Conservation (phyloP, 2,113 vertebrate species). For the Platysteira castanea region DNA sequence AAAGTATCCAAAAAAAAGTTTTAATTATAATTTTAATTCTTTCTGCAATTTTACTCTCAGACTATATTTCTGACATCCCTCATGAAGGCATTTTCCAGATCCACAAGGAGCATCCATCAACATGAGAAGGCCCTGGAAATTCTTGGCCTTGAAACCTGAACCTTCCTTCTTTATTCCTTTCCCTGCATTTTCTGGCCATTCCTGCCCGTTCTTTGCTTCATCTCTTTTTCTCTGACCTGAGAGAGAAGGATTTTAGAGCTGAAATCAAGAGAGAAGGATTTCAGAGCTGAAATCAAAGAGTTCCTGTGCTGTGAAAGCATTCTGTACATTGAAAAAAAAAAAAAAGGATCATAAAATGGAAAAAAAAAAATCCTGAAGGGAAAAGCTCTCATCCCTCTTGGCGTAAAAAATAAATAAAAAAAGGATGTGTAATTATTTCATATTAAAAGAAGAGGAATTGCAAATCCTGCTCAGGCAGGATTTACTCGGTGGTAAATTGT, state of each 20-base stretch:
- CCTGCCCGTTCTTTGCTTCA: neutral
- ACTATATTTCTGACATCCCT: rapidly evolving
- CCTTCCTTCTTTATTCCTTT: neutral
- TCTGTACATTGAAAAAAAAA: neutral
- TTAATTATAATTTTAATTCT: neutral
- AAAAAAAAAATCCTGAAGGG: neutral
- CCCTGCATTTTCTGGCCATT: neutral
- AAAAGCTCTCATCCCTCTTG: neutral
- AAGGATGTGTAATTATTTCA: neutral
- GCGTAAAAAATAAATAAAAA: neutral
- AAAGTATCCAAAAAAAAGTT: neutral
- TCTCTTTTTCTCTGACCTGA: neutral
- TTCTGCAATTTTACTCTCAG: neutral
- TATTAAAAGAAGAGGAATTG: neutral
- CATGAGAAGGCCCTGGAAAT: neutral
- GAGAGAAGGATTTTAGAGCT: no score
- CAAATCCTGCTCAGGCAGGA: neutral
- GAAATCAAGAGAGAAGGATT: no score
- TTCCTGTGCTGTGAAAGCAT: neutral
- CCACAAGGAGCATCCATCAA: neutral
- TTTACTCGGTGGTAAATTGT: neutral
- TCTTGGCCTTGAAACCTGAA: neutral
- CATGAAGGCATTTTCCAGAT: neutral
- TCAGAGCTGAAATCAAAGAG: neutral
- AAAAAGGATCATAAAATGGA: neutral